Conservation (phyloP, 2,797 vertebrate genomes). For the Lacerta viridis region DNA sequence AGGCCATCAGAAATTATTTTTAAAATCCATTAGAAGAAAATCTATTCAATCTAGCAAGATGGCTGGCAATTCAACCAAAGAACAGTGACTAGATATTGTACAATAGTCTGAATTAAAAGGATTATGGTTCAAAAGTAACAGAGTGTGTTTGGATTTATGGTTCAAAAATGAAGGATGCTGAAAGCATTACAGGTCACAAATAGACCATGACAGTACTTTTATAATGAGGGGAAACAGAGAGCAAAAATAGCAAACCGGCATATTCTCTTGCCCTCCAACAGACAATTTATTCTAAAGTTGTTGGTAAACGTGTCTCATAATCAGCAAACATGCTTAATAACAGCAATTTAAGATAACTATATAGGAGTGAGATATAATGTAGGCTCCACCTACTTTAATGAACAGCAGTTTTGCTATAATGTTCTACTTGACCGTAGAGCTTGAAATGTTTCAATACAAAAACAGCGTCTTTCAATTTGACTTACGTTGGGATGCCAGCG, state of each 20-base stretch:
- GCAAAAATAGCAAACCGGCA: conserved; percentile 69
- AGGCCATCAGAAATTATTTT: conserved; percentile 70
- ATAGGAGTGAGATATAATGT: background rate
- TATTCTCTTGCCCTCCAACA: conserved; percentile 61
- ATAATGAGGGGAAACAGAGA: conserved; percentile 68
- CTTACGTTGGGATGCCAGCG: conserved; percentile 97
- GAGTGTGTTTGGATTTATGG: conserved; percentile 3
- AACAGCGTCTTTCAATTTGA: conserved; percentile 65
- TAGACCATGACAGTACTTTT: conserved; percentile 76
- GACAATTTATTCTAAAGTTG: conserved; percentile 5
- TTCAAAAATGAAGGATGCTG: conserved; percentile 59
- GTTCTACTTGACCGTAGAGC: conserved; percentile 44
- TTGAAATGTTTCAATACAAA: conserved; percentile 45
- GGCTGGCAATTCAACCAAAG: conserved; percentile 6
- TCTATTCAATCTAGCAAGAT: conserved; percentile 10
- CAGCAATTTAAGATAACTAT: conserved; percentile 8
- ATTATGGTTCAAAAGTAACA: conserved; percentile 54
- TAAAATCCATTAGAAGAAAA: conserved; percentile 49
- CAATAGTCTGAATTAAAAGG: conserved; percentile 67
- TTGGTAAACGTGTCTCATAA: background rate
- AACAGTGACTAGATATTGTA: conserved; percentile 65
- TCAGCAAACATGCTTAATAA: background rate
- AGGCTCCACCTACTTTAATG: conserved; percentile 19
- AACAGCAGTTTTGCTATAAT: conserved; percentile 32
- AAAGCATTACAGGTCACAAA: conserved; percentile 87